phyloP scores from a whole-genome alignment of 2,113 vertebrate species.

The Sminthopsis crassicaudata region DNA sequence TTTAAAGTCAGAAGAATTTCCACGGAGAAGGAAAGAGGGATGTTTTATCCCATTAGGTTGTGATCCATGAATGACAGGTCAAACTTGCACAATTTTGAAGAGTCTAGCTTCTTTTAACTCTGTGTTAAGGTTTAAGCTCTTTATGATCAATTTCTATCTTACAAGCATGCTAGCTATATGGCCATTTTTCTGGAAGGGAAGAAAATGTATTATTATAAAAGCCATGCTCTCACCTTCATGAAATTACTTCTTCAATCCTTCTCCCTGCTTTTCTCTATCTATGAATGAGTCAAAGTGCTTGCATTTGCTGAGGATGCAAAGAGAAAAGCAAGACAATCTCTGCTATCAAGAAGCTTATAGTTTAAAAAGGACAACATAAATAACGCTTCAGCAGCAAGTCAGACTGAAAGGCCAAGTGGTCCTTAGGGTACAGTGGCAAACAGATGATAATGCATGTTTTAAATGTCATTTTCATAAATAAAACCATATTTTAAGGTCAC shows the following conservation, averaged over 20 bases:
- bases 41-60: not conserved
- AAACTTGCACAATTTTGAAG: not conserved
- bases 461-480: not conserved
- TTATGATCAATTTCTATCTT: not conserved
- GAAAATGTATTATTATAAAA: not conserved
- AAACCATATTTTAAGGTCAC: conserved; percentile 44
- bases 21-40: not conserved
- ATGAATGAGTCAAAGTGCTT: not conserved
- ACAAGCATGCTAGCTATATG: not conserved
- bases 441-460: not conserved
- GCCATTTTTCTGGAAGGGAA: not conserved
- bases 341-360: not conserved
- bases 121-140: not conserved
- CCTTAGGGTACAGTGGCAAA: not conserved
- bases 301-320: not conserved
- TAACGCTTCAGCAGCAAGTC: not conserved
- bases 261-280: not conserved
- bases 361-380: not conserved
- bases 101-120: not conserved
- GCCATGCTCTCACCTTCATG: not conserved
- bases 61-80: not conserved
- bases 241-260: not conserved
- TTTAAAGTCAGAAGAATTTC: not conserved
- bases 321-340: not conserved
- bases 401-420: not conserved